Conservation (phyloP, 2,113 vertebrate genomes). For the Pongo pygmaeus region DNA sequence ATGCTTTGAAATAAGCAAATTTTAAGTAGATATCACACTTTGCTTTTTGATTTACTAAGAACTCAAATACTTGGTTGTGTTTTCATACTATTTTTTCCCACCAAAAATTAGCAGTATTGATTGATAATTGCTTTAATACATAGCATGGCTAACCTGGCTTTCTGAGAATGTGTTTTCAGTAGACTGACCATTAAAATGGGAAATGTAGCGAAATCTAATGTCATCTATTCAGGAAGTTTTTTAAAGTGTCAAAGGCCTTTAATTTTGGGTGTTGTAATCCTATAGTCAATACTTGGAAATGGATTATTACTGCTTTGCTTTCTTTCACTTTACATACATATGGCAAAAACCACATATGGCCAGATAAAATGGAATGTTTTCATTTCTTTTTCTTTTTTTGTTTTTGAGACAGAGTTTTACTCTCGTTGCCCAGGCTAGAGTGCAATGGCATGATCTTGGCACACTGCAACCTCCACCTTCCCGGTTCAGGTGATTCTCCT, state of each 20-base stretch:
- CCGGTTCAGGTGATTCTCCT: no score
- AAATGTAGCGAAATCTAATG: not conserved
- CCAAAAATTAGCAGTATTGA: not conserved
- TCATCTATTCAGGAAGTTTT: not conserved
- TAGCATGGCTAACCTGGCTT: not conserved
- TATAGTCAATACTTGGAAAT: not conserved
- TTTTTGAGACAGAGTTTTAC: no score
- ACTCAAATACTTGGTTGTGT: not conserved
- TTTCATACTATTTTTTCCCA: not conserved
- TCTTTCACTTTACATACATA: not conserved
- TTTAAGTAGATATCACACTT: not conserved
- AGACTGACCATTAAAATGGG: not conserved
- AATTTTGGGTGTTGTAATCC: not conserved
- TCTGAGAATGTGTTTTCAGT: conserved; percentile 20
- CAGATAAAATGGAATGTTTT: not conserved
- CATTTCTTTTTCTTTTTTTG: not conserved
- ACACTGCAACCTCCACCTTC: no score
- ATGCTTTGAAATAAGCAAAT: not conserved
- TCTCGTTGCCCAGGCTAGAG: no score
- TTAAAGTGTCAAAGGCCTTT: not conserved
- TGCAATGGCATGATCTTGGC: no score
- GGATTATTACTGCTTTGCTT: not conserved
- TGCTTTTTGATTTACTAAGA: not conserved
- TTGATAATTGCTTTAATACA: conserved; percentile 23
- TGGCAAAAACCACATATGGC: not conserved